A percentile compares a stretch with the other conserved stretches of the same genome.
Conservation (phyloP, 2,888 invertebrate genomes). For the Pseudococcus longispinus region DNA sequence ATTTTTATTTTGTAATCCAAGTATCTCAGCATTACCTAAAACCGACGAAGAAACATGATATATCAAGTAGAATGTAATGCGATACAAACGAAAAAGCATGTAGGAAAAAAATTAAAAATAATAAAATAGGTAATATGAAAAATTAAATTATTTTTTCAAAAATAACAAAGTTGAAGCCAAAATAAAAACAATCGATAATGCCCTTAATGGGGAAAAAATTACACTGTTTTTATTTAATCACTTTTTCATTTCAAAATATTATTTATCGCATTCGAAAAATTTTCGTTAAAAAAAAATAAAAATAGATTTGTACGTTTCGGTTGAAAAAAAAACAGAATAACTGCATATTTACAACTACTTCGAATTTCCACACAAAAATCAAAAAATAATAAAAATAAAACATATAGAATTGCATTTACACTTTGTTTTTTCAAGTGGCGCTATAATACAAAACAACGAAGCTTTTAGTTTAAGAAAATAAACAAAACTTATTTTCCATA, state of each 20-base stretch:
- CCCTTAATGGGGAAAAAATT: neutral
- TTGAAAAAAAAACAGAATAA: neutral
- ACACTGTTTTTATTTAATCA: neutral
- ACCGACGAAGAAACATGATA: conserved; percentile 23
- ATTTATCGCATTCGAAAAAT: neutral
- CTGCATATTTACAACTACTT: conserved; percentile 21
- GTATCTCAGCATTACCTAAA: conserved; percentile 46
- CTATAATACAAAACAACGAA: conserved; percentile 50
- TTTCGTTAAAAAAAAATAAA: neutral
- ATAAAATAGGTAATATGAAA: neutral
- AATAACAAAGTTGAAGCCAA: neutral
- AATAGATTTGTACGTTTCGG: neutral
- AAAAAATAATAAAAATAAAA: conserved; percentile 37
- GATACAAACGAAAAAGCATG: conserved; percentile 25
- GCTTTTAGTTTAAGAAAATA: conserved; percentile 23
- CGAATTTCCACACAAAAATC: conserved; percentile 23
- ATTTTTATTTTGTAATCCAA: conserved; percentile 38
- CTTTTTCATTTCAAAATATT: neutral
- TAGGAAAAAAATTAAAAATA: conserved; percentile 25
- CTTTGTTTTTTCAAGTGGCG: conserved; percentile 22
- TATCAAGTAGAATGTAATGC: conserved; percentile 24
- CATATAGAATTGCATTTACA: conserved; percentile 21
- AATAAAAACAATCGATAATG: neutral
- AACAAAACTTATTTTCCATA: conserved; percentile 7
- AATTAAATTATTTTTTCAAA: neutral